A percentile compares a stretch with the other conserved stretches of the same genome.
Evolutionary conservation across 2,113 vertebrate genomes (phyloP).

Genomic region (Cromileptes altivelis): DNA sequence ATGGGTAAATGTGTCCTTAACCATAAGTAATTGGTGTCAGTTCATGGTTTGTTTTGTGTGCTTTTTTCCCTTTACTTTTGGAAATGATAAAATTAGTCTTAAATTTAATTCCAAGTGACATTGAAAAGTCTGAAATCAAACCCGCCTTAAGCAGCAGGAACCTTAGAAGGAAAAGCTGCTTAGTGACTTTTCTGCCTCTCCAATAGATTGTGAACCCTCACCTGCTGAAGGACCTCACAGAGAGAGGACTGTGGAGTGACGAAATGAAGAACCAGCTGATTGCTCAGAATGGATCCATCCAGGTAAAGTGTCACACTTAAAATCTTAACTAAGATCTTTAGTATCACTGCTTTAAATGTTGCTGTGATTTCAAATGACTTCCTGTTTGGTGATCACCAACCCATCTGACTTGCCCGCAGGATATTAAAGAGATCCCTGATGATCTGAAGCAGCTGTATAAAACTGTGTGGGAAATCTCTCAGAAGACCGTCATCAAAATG

Average conservation of each 20-base stretch:
- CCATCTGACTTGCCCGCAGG: slow-evolving; percentile 57
- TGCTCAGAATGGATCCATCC: slow-evolving; percentile 93
- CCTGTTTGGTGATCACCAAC: neutral
- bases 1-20: no score
- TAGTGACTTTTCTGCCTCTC: slow-evolving; percentile 6
- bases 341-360: neutral
- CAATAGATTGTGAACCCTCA: slow-evolving; percentile 96
- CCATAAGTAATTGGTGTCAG: no score
- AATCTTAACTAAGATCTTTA: neutral
- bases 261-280: slow-evolving; percentile 99
- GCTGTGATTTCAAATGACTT: neutral
- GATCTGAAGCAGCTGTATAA: slow-evolving; percentile 97
- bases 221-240: slow-evolving; percentile 96
- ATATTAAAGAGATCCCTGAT: slow-evolving; percentile 88
- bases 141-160: no score
- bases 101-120: no score
- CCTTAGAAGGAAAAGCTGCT: neutral
- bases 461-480: slow-evolving; percentile 98
- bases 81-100: no score
- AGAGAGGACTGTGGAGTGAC: slow-evolving; percentile 93
- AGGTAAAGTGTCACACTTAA: slow-evolving; percentile 82
- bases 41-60: no score
- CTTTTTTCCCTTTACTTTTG: no score
- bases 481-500: slow-evolving; percentile 96
- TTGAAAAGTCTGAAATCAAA: no score